Percentiles rank a stretch among this genome's conserved stretches.
These are phyloP conservation scores for Pasiphila rectangulata DNA, from an alignment of 2,888 invertebrate species.

Conservation along the genomic window DNA sequence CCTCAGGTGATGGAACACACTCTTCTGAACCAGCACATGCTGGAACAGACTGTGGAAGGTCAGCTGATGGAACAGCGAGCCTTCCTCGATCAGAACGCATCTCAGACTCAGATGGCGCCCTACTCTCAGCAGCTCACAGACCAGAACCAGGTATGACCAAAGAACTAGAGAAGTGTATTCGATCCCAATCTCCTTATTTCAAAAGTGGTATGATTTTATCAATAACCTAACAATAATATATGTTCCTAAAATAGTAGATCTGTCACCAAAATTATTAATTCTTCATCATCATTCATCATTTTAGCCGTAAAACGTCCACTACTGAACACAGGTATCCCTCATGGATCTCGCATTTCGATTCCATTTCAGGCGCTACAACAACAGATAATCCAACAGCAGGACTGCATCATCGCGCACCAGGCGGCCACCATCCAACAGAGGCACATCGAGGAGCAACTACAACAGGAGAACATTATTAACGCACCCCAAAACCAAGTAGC, in stretches of 20 bases:
- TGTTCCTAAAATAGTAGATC: too few relatives aligned
- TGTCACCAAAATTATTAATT: too few relatives aligned
- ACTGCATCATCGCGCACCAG: slow-evolving; percentile 70
- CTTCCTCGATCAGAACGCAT: slow-evolving; percentile 49
- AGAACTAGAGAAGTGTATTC: too few relatives aligned
- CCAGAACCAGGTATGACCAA: slow-evolving; percentile 56
- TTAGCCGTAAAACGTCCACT: too few relatives aligned
- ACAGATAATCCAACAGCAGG: slow-evolving; percentile 75
- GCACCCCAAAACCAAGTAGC: slow-evolving; percentile 64
- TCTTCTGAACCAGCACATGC: slow-evolving; percentile 70
- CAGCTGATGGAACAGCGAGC: slow-evolving; percentile 64
- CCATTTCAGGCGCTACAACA: slow-evolving; percentile 67
- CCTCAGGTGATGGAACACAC: slow-evolving; percentile 71
- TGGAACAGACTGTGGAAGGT: slow-evolving; percentile 64
- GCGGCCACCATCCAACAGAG: slow-evolving; percentile 74
- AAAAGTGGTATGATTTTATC: background rate
- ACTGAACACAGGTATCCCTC: too few relatives aligned
- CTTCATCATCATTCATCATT: too few relatives aligned
- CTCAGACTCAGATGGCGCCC: slow-evolving; percentile 59
- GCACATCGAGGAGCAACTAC: slow-evolving; percentile 65
- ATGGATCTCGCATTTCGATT: background rate
- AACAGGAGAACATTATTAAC: slow-evolving; percentile 60
- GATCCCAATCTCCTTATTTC: background rate
- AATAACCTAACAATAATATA: too few relatives aligned
- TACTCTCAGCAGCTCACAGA: slow-evolving; percentile 61